A percentile compares a stretch with the other conserved stretches of the same genome.
Conservation (phyloP, 2,113 vertebrate species). For the Pontoporia blainvillei region DNA sequence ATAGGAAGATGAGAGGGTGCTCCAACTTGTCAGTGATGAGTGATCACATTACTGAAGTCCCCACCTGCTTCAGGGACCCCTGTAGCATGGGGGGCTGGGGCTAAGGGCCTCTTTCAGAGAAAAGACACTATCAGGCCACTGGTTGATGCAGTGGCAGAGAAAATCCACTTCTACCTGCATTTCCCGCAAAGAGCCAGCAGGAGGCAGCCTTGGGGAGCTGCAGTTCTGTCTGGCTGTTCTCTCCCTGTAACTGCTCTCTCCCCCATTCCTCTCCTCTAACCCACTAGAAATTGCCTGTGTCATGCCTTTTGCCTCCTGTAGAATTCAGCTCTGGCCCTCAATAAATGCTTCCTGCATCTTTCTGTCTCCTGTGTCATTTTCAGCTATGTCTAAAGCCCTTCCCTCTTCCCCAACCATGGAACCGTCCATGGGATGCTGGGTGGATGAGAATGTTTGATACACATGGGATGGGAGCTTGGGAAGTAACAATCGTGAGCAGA, state of each 20-base stretch:
- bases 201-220: slow-evolving; percentile 7
- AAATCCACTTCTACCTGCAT: slow-evolving; percentile 19
- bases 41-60: not conserved
- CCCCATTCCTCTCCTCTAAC: not conserved
- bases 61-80: not conserved
- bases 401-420: not conserved
- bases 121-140: not conserved
- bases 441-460: not conserved
- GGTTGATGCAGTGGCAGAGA: not conserved
- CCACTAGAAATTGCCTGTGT: not conserved
- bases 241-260: not conserved
- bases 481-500: not conserved
- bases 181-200: slow-evolving; percentile 33
- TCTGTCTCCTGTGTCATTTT: slow-evolving; percentile 41
- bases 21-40: not conserved
- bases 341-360: slow-evolving; percentile 63
- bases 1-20: not conserved
- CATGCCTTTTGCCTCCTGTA: slow-evolving; percentile 44
- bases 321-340: slow-evolving; percentile 50
- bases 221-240: not conserved
- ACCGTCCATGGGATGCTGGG: not conserved
- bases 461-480: not conserved
- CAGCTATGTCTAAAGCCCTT: not conserved
- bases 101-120: not conserved
- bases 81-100: not conserved